Conservation (phyloP, 2,113 vertebrate species). For the Blennius ocellaris region DNA sequence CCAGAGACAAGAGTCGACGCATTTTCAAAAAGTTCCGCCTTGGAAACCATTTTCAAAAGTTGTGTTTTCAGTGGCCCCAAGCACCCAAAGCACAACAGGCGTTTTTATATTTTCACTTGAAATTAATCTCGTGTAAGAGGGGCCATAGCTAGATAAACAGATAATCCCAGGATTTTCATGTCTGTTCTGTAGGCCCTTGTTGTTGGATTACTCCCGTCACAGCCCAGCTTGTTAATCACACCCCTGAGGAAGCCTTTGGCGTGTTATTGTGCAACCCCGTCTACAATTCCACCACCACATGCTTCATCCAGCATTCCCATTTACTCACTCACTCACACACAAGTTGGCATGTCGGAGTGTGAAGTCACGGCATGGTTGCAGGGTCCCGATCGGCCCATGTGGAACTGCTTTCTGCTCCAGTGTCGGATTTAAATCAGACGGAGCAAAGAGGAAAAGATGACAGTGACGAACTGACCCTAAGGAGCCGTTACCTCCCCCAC, state of each 20-base stretch:
- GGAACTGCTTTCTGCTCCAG: conserved; percentile 40
- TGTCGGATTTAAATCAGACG: conserved; percentile 42
- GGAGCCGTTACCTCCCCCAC: neutral
- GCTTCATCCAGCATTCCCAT: conserved; percentile 39
- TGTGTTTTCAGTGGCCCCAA: no score
- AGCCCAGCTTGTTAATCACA: conserved; percentile 63
- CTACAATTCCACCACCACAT: conserved; percentile 41
- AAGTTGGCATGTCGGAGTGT: conserved; percentile 49
- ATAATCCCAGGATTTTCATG: conserved; percentile 21
- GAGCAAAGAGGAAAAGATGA: conserved; percentile 43
- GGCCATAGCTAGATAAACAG: neutral
- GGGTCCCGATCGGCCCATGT: conserved; percentile 34
- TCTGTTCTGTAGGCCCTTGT: conserved; percentile 29
- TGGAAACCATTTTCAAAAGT: no score
- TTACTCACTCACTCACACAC: conserved; percentile 10
- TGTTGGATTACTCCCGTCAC: conserved; percentile 40
- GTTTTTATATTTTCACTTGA: no score
- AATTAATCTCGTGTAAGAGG: no score
- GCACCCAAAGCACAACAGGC: no score
- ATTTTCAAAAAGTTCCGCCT: no score
- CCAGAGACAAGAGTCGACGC: no score
- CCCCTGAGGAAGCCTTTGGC: conserved; percentile 50
- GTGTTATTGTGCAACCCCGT: conserved; percentile 64
- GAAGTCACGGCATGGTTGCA: conserved; percentile 60
- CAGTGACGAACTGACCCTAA: conserved; percentile 31